A percentile compares a stretch with the other conserved stretches of the same genome.
phyloP scores from a whole-genome alignment of 2,113 vertebrate genomes.

The Perca schrenkii region DNA sequence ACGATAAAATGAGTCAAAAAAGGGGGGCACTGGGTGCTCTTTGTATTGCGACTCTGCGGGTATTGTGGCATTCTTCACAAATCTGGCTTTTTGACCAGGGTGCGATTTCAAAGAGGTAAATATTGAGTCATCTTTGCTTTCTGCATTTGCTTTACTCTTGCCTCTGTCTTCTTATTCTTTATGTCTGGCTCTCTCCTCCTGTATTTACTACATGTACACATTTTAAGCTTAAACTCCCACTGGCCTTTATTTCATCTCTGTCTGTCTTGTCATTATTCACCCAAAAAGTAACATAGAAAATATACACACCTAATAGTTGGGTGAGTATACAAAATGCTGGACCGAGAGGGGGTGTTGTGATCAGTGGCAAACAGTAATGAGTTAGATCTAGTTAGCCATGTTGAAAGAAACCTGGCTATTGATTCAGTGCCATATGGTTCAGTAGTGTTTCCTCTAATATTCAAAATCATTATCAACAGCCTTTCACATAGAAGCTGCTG shows the following conservation, averaged over 20 bases:
- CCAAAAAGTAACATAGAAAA: background rate
- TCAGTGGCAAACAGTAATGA: constrained; percentile 13
- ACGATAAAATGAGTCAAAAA: constrained; percentile 21
- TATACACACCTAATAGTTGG: background rate
- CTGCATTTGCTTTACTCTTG: constrained; percentile 7
- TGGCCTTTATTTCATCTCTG: background rate
- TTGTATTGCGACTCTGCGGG: constrained; percentile 15
- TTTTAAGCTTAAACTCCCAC: constrained; percentile 16
- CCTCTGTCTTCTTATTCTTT: constrained; percentile 17
- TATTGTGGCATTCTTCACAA: constrained; percentile 21
- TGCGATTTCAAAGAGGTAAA: constrained; percentile 52
- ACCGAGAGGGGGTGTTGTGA: background rate
- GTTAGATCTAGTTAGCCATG: constrained; percentile 26
- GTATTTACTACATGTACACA: constrained; percentile 18
- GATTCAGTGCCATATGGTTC: constrained; percentile 39
- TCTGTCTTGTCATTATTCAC: background rate
- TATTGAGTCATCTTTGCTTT: constrained; percentile 47
- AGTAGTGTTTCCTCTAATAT: constrained; percentile 9
- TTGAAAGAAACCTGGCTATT: constrained; percentile 34
- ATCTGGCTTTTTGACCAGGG: constrained; percentile 25
- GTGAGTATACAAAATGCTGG: background rate
- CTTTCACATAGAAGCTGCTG: constrained; percentile 28
- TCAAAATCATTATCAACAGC: constrained; percentile 33
- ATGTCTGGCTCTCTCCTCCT: constrained; percentile 11
- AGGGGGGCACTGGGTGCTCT: background rate